phyloP scores from a whole-genome alignment of 2,113 vertebrate genomes.

The Phylloscopus whistleri region DNA sequence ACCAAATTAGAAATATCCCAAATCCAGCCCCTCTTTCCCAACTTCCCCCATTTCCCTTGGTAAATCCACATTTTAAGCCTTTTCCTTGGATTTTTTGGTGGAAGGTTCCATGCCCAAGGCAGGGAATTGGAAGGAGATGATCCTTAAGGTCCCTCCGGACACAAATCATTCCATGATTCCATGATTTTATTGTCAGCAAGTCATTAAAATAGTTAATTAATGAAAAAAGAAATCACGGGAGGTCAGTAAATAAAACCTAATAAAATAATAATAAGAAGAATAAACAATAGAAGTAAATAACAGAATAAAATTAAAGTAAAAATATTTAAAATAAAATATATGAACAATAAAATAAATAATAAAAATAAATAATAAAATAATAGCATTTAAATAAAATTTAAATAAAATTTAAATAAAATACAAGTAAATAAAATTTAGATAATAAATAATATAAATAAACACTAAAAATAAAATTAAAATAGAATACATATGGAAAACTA shows the following conservation, averaged over 20 bases:
- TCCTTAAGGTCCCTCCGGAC: background rate
- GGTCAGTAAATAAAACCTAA: background rate
- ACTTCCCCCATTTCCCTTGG: background rate
- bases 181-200: rapidly evolving
- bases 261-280: background rate
- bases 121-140: background rate
- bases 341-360: background rate
- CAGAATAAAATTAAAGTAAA: background rate
- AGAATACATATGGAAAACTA: no score
- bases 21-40: background rate
- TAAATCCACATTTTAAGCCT: background rate
- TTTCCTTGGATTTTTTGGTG: background rate
- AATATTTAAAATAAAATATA: background rate
- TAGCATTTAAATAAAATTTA: no score
- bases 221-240: background rate
- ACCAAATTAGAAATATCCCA: background rate
- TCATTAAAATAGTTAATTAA: background rate
- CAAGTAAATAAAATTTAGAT: background rate
- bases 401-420: background rate
- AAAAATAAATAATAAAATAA: no score
- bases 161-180: background rate
- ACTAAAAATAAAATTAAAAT: background rate
- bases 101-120: background rate
- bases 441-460: no score
- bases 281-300: background rate